Percentiles rank a stretch among this genome's conserved stretches.
phyloP scores from a whole-genome alignment of 2,113 vertebrate species.

The Jaculus jaculus region DNA sequence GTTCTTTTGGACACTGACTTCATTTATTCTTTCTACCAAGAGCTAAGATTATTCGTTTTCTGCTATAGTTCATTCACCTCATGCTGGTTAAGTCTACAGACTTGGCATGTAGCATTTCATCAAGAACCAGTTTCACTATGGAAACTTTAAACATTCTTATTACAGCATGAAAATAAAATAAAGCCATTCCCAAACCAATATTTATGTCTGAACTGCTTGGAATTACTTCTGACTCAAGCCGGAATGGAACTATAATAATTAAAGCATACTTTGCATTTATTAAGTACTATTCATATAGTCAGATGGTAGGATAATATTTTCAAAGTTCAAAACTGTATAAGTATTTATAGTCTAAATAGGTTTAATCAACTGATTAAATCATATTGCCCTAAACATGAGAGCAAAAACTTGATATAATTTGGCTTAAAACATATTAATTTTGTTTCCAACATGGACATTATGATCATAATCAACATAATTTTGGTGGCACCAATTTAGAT shows the following conservation, averaged over 20 bases:
- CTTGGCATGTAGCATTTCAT: not conserved
- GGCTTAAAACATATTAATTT: not conserved
- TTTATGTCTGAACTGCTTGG: conserved; percentile 8
- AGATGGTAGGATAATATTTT: not conserved
- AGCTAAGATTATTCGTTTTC: not conserved
- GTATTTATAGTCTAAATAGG: not conserved
- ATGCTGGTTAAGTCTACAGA: not conserved
- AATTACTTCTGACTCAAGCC: conserved; percentile 3
- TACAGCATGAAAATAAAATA: conserved; percentile 10
- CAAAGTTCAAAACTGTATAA: conserved; percentile 16
- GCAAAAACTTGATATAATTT: conserved; percentile 11
- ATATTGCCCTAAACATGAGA: not conserved
- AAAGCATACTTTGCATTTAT: not conserved
- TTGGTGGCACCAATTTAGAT: not conserved
- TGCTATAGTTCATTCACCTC: not conserved
- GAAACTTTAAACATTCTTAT: conserved; percentile 23
- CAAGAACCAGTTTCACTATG: conserved; percentile 14
- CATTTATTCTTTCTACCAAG: not conserved
- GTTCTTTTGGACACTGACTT: not conserved
- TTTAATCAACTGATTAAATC: conserved; percentile 20
- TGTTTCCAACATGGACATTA: conserved; percentile 7
- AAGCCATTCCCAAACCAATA: not conserved
- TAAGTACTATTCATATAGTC: not conserved
- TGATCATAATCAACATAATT: not conserved
- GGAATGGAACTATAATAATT: not conserved